Evolutionary conservation across 2,797 vertebrate species (phyloP).

Genomic region (Taeniopygia guttata): DNA sequence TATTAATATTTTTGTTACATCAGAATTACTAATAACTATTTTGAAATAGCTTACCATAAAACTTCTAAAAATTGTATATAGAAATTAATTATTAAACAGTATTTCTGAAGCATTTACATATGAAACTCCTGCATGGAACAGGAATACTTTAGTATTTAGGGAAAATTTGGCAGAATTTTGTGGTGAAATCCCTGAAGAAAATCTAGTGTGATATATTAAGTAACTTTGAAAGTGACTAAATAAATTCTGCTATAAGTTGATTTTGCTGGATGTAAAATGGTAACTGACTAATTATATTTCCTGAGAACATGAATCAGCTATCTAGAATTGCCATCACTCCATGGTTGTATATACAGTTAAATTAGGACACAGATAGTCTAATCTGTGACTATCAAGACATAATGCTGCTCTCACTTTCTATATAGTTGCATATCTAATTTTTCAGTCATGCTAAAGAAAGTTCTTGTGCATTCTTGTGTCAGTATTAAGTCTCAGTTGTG

Average conservation of each 20-base stretch:
- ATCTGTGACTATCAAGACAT: neutral
- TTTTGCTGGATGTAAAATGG: neutral
- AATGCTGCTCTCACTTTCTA: neutral
- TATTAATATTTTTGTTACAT: neutral
- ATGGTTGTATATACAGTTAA: neutral
- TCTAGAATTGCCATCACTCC: neutral
- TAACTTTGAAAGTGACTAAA: neutral
- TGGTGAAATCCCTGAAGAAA: neutral
- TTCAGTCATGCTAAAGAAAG: neutral
- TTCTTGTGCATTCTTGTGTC: neutral
- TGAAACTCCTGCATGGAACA: neutral
- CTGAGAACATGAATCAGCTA: neutral
- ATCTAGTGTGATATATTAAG: neutral
- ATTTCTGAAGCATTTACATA: neutral
- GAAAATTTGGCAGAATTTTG: neutral
- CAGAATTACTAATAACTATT: neutral
- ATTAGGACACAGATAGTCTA: neutral
- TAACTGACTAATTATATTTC: neutral
- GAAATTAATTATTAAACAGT: neutral
- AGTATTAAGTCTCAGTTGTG: neutral
- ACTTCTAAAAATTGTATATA: neutral
- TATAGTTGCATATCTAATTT: neutral
- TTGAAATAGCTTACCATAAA: neutral
- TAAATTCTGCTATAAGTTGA: neutral
- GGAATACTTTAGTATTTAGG: neutral